Evolutionary conservation across 1,140 invertebrate species (phyloP).

Genomic region (Spodoptera litura): DNA sequence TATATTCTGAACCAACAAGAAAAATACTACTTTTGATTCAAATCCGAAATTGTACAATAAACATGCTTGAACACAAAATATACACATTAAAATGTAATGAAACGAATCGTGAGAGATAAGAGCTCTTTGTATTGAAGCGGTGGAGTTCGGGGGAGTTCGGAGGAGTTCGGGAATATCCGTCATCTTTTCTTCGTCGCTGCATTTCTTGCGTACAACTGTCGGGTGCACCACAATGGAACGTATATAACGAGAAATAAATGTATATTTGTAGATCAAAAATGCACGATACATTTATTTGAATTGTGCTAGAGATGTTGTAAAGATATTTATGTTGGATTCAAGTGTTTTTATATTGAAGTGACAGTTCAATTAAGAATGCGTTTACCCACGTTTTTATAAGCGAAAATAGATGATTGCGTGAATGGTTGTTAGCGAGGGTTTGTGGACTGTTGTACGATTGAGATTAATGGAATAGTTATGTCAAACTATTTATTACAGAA

Average conservation of each 20-base stretch:
- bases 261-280: slow-evolving; percentile 34
- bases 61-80: slow-evolving; percentile 22
- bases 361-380: slow-evolving; percentile 3
- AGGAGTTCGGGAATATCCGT: slow-evolving; percentile 24
- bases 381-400: not conserved
- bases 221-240: slow-evolving; percentile 13
- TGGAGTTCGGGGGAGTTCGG: slow-evolving; percentile 4
- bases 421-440: no score
- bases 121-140: slow-evolving; percentile 36
- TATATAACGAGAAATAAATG: slow-evolving; percentile 30
- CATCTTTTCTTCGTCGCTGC: slow-evolving; percentile 42
- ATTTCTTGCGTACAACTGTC: slow-evolving; percentile 16
- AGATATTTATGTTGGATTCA: not conserved
- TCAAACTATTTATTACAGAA: no score
- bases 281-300: slow-evolving; percentile 18
- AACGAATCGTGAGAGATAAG: slow-evolving; percentile 45
- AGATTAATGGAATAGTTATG: no score
- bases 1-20: no score
- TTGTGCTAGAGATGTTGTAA: not conserved
- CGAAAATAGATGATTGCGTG: not conserved
- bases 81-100: slow-evolving; percentile 41
- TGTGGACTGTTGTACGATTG: no score
- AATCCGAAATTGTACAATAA: slow-evolving; percentile 11
- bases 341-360: not conserved
- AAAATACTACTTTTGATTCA: not conserved